These are phyloP conservation scores for Lagria hirta DNA, from an alignment of 2,888 invertebrate species.

Conservation along the genomic window DNA sequence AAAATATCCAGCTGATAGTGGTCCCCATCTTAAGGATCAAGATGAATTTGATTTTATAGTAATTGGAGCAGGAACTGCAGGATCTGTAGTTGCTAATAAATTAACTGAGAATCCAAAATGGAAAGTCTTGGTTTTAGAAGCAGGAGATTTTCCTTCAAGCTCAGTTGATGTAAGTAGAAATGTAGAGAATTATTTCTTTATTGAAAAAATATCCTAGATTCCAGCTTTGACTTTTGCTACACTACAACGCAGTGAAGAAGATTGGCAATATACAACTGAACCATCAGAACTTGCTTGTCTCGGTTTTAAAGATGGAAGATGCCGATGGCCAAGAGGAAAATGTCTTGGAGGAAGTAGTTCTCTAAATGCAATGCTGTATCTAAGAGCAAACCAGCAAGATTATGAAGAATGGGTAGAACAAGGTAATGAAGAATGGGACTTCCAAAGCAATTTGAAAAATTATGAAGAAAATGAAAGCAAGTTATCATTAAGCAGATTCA, in stretches of 20 bases:
- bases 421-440: conserved; percentile 68
- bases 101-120: conserved; percentile 53
- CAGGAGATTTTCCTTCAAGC: conserved; percentile 57
- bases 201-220: conserved; percentile 47
- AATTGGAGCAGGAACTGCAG: conserved; percentile 58
- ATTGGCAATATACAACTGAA: conserved; percentile 66
- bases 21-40: conserved; percentile 27
- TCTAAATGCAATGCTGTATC: conserved; percentile 76
- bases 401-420: conserved; percentile 69
- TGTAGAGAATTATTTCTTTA: too few species aligned
- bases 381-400: conserved; percentile 67
- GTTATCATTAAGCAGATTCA: too few species aligned
- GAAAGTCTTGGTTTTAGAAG: conserved; percentile 58
- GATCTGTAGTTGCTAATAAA: conserved; percentile 57
- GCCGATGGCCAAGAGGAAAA: conserved; percentile 68
- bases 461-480: conserved; percentile 53
- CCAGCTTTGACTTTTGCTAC: too few species aligned
- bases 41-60: conserved; percentile 57
- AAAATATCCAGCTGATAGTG: conserved; percentile 36
- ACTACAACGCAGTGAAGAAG: conserved; percentile 44
- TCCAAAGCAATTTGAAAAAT: conserved; percentile 49
- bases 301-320: conserved; percentile 54
- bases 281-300: conserved; percentile 63
- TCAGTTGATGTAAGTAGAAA: too few species aligned
- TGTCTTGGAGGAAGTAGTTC: conserved; percentile 67